Percentiles rank a stretch among this genome's conserved stretches.
Evolutionary conservation across 2,113 vertebrate species (phyloP).

Genomic region (Albula glossodonta): DNA sequence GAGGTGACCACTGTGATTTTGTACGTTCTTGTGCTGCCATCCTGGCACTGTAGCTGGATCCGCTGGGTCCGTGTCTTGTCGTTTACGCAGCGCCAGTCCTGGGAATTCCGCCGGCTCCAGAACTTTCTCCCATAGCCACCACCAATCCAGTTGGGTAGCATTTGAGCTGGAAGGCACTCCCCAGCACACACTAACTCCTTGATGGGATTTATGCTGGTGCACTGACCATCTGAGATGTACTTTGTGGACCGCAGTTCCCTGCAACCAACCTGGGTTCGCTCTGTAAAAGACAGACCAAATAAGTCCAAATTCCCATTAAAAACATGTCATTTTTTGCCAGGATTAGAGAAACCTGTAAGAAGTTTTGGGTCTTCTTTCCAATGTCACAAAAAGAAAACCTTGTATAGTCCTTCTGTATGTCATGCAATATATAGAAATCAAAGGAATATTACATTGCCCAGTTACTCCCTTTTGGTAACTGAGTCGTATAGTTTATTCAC

Average conservation of each 20-base stretch:
- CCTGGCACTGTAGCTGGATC: conserved; percentile 88
- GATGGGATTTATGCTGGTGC: conserved; percentile 88
- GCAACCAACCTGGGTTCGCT: conserved; percentile 86
- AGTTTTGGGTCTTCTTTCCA: neutral
- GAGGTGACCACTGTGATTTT: conserved; percentile 91
- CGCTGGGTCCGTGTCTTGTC: conserved; percentile 90
- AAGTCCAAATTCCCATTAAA: neutral
- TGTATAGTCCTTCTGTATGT: neutral
- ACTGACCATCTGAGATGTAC: conserved; percentile 94
- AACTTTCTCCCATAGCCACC: conserved; percentile 80
- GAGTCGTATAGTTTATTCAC: neutral
- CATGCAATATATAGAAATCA: neutral
- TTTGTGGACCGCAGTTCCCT: conserved; percentile 92
- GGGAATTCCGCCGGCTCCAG: conserved; percentile 83
- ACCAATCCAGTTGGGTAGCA: conserved; percentile 96
- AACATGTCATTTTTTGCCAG: neutral
- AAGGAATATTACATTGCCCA: neutral
- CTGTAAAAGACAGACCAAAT: conserved; percentile 47
- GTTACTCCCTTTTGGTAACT: neutral
- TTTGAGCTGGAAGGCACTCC: conserved; percentile 85
- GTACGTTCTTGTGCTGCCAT: conserved; percentile 92
- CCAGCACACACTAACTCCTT: conserved; percentile 96
- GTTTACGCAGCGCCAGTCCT: conserved; percentile 85
- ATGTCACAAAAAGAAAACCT: neutral
- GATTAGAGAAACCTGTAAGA: neutral